Evolutionary conservation across 1,140 invertebrate species (phyloP), one percentile per base, ranked within the genome.

Genomic region (Lasioglossum albipes): DNA sequence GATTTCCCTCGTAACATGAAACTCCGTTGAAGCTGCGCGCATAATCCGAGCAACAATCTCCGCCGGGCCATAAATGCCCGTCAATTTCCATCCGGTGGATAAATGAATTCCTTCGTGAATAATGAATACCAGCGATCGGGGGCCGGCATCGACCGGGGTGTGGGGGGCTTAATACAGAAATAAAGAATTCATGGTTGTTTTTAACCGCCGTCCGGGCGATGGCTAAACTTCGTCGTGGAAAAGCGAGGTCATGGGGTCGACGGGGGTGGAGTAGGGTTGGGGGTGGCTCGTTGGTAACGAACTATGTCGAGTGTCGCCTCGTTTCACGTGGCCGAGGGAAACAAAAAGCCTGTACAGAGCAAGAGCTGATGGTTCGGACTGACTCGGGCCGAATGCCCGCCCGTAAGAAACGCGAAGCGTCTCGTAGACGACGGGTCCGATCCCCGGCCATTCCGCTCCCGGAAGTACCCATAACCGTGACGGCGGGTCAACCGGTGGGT

Each of bases 401-500:
- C 0, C 22, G 27, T 65, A 52, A 61, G 52, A 22, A 36, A 9
- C 57, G 64, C 45, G 52, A 76, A 83, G 64, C 49, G 64, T 61
- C 20, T 75, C 75, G 62, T 76, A 27, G 79, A 77, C 67, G 36
- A 49, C 45, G 45, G 45, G 62, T 59, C 36, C 59, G 52, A 86
- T 69, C 67, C 27, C 52, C 12, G 57, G 68, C 49, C 73, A 70
- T 86, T 84, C 78, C 61, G 27, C 36, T 49, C 57, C n/a, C 71
- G 42, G 12, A 57, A 82, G 74, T 67, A 72, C 59, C 83, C 62
- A 86, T 84, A 83, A 83, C 81, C n/a, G 62, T 20, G 54, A 64
- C 27, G 81, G 67, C 83, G 64, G 84, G 72, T 82, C 79, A 84
- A 79, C 59, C 54, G 31, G 18, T 16, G 52, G 52, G 13, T 1